A percentile compares a stretch with the other conserved stretches of the same genome.
Conservation (phyloP, 92 coral and sea anemone genomes). For the Zoanthus sansibaricus region DNA sequence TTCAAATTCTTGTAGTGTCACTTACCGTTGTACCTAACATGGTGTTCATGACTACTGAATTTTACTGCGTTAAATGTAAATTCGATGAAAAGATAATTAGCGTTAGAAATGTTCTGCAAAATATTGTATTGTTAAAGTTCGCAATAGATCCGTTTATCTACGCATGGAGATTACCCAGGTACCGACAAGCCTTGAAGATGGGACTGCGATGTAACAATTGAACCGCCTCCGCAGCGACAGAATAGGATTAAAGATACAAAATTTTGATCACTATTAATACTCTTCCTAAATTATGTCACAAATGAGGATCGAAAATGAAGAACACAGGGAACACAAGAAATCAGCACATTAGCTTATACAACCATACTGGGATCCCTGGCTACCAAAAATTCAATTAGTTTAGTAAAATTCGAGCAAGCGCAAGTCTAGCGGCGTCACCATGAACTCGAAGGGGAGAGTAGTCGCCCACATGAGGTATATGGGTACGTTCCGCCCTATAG, state of each 20-base stretch:
- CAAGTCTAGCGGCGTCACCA: too few species aligned
- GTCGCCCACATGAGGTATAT: too few species aligned
- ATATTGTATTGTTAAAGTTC: slow-evolving; percentile 22
- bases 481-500: too few species aligned
- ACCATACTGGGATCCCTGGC: too few species aligned
- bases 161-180: slow-evolving; percentile 35
- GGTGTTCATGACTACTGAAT: slow-evolving; percentile 35
- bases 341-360: too few species aligned
- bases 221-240: background rate
- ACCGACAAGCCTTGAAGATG: slow-evolving; percentile 19
- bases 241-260: background rate
- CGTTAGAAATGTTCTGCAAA: slow-evolving; percentile 28
- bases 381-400: too few species aligned
- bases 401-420: too few species aligned
- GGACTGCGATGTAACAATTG: background rate
- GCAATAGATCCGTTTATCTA: slow-evolving; percentile 38
- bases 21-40: slow-evolving; percentile 23
- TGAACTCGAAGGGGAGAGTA: too few species aligned
- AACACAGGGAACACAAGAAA: background rate
- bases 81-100: slow-evolving; percentile 8
- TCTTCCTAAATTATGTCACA: background rate
- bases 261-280: background rate
- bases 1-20: slow-evolving; percentile 36
- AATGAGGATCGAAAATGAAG: background rate
- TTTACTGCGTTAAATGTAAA: slow-evolving; percentile 32